phyloP scores from a whole-genome alignment of 2,113 vertebrate species.

The Cheilinus undulatus region DNA sequence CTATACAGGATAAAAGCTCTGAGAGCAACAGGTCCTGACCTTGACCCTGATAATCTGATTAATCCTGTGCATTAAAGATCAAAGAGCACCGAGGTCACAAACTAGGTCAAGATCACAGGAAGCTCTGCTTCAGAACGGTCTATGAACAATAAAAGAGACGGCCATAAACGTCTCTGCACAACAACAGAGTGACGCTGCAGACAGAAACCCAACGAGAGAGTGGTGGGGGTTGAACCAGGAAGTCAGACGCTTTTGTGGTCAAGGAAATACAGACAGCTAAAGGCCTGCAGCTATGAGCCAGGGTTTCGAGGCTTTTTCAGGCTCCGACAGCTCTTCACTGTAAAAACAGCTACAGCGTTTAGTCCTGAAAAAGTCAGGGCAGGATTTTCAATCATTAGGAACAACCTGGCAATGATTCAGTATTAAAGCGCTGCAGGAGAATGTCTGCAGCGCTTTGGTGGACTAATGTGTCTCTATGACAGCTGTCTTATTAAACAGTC shows the following conservation, averaged over 20 bases:
- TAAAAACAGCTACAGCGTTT: background rate
- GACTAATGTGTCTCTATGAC: too few relatives aligned
- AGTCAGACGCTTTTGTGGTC: slow-evolving; percentile 52
- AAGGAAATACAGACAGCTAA: slow-evolving; percentile 38
- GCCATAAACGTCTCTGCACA: background rate
- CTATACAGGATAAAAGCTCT: background rate
- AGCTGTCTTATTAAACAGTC: too few relatives aligned
- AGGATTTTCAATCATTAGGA: background rate
- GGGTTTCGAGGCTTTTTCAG: slow-evolving; percentile 19
- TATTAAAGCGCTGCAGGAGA: too few relatives aligned
- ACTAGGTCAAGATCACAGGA: slow-evolving; percentile 12
- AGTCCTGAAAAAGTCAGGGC: background rate
- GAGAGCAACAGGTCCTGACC: slow-evolving; percentile 18
- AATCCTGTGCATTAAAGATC: slow-evolving; percentile 21
- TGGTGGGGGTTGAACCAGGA: slow-evolving; percentile 35
- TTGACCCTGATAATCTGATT: slow-evolving; percentile 31
- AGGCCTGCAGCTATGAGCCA: slow-evolving; percentile 22
- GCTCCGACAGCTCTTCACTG: background rate
- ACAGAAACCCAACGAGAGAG: background rate
- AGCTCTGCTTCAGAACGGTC: background rate
- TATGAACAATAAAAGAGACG: background rate
- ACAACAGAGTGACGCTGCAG: background rate
- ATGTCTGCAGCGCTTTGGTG: too few relatives aligned
- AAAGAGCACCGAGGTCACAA: background rate
- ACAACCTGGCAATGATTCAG: background rate